These are phyloP conservation scores for Porites evermanni DNA, from an alignment of 92 coral and sea anemone genomes.

Conservation along the genomic window DNA sequence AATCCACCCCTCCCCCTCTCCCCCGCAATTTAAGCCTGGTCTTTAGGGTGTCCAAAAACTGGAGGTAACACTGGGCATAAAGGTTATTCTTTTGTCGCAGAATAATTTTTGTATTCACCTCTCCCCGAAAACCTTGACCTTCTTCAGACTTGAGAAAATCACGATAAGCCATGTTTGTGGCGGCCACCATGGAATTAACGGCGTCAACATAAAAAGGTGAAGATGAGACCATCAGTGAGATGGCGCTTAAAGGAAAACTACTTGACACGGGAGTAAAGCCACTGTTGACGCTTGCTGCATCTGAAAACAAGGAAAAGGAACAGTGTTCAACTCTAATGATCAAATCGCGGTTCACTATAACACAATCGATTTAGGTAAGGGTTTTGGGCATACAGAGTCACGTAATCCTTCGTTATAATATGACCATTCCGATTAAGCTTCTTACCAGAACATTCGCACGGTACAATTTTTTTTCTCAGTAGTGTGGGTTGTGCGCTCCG, in stretches of 20 bases:
- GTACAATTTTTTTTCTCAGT: too few species aligned
- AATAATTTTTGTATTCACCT: constrained; percentile 57
- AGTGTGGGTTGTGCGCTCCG: too few species aligned
- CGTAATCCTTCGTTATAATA: too few species aligned
- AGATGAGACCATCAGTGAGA: constrained; percentile 86
- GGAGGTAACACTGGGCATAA: too few species aligned
- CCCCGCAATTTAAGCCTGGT: too few species aligned
- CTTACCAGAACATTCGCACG: too few species aligned
- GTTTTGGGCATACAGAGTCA: too few species aligned
- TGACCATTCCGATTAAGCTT: too few species aligned
- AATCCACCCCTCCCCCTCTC: too few species aligned
- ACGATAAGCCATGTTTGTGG: constrained; percentile 81
- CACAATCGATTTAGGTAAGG: too few species aligned
- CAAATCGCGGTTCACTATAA: neutral
- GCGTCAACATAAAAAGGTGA: constrained; percentile 84
- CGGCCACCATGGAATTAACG: constrained; percentile 75
- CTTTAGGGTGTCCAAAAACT: too few species aligned
- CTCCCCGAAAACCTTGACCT: constrained; percentile 93
- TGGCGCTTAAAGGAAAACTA: constrained; percentile 89
- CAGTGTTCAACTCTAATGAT: neutral
- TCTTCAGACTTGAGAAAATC: constrained; percentile 91
- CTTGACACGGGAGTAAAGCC: constrained; percentile 83
- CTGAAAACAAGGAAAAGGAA: constrained; percentile 40
- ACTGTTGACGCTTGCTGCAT: constrained; percentile 69
- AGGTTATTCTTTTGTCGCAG: neutral